phyloP scores from a whole-genome alignment of 2,797 vertebrate species.

The Ceryle rudis region DNA sequence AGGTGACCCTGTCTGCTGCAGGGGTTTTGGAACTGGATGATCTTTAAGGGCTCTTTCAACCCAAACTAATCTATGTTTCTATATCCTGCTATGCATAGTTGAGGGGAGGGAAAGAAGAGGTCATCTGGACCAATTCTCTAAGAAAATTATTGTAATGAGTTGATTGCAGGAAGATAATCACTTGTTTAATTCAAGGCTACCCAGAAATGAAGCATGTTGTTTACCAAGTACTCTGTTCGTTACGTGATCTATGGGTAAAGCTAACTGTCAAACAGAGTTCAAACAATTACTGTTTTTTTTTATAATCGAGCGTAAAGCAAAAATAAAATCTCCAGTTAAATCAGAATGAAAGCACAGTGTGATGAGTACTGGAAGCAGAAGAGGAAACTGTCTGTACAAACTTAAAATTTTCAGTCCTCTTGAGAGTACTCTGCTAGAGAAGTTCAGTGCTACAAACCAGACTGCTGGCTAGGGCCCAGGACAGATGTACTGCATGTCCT shows the following conservation, averaged over 20 bases:
- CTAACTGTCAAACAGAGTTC: neutral
- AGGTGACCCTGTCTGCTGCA: neutral
- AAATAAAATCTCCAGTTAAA: constrained; percentile 17
- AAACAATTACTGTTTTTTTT: neutral
- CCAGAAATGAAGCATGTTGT: constrained; percentile 10
- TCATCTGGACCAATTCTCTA: neutral
- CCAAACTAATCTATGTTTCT: neutral
- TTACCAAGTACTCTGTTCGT: neutral
- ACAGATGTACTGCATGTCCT: neutral
- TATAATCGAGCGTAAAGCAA: neutral
- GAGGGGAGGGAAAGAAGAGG: neutral
- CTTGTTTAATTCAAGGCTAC: constrained; percentile 4
- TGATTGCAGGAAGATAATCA: neutral
- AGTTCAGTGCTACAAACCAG: neutral
- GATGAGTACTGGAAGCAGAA: neutral
- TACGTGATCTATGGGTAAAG: neutral
- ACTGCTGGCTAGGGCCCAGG: neutral
- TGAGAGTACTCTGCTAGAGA: neutral
- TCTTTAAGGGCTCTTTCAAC: neutral
- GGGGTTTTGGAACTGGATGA: neutral
- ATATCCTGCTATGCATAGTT: neutral
- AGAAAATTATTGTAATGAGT: neutral
- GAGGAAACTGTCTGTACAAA: neutral
- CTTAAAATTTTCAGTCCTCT: neutral
- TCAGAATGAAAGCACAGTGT: neutral